Conservation (phyloP, 2,113 vertebrate genomes). For the Eolophus roseicapilla region DNA sequence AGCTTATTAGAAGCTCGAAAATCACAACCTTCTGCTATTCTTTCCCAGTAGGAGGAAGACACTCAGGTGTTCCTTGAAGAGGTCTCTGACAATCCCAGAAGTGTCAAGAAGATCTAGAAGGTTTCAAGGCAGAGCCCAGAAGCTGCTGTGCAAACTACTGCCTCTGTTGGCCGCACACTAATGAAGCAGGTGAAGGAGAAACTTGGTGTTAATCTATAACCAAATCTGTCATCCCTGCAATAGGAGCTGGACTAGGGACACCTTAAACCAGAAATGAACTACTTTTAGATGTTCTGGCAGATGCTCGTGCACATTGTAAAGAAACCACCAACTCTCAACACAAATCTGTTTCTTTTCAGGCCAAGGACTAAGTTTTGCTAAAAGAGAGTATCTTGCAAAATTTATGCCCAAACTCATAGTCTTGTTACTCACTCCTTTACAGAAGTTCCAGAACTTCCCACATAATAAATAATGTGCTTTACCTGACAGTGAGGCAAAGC, state of each 20-base stretch:
- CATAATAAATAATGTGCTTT: not conserved
- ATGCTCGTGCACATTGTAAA: not conserved
- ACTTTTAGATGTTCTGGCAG: not conserved
- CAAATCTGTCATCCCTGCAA: not conserved
- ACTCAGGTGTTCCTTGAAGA: not conserved
- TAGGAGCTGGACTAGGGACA: not conserved
- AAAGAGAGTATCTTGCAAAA: not conserved
- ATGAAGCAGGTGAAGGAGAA: not conserved
- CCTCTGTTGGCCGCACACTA: fast-evolving
- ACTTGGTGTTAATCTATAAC: not conserved
- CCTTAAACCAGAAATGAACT: not conserved
- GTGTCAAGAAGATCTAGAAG: not conserved
- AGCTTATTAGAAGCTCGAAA: not conserved
- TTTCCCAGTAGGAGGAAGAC: not conserved
- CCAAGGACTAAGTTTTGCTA: not conserved
- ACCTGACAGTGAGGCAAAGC: not conserved
- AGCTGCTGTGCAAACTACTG: not conserved
- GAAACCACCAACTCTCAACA: not conserved
- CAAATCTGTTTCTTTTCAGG: not conserved
- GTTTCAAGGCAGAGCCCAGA: not conserved
- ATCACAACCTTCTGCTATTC: not conserved
- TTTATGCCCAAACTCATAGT: not conserved
- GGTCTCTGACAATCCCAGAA: not conserved
- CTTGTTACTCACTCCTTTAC: not conserved
- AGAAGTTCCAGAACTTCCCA: not conserved